These are phyloP conservation scores for Cyphomyrus plagiostoma DNA, from an alignment of 2,113 vertebrate species.

Conservation along the genomic window DNA sequence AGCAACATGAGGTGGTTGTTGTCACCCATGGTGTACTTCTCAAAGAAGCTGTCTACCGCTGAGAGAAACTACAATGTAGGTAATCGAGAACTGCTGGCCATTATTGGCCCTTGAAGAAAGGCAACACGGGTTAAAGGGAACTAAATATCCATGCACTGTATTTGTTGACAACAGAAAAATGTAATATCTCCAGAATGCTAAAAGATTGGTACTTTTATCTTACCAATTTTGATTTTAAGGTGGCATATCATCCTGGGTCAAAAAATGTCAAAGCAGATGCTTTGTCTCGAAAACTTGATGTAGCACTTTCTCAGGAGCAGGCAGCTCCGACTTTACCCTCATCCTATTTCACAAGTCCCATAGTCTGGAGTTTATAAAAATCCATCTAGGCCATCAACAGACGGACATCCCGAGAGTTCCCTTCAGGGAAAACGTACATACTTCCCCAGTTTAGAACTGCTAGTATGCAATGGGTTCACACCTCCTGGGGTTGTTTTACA, in stretches of 20 bases:
- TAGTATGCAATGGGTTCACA: background rate
- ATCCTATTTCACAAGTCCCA: background rate
- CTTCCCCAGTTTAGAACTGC: background rate
- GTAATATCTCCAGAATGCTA: background rate
- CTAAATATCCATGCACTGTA: background rate
- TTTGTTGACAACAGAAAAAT: background rate
- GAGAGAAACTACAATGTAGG: background rate
- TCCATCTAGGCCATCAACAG: background rate
- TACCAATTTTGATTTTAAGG: background rate
- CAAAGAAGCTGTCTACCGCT: background rate
- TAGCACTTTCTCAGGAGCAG: background rate
- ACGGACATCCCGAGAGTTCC: background rate
- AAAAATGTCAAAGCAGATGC: background rate
- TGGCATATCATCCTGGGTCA: background rate
- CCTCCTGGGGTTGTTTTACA: background rate
- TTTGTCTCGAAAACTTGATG: background rate
- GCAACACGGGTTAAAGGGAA: background rate
- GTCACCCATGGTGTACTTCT: background rate
- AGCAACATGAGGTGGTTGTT: background rate
- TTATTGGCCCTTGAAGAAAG: background rate
- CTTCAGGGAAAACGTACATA: background rate
- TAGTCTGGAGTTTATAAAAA: background rate
- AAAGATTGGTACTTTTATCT: background rate
- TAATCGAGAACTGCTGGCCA: background rate
- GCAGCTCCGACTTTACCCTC: background rate